Conservation (phyloP, 1,140 invertebrate genomes). For the Drosophila tropicalis region DNA sequence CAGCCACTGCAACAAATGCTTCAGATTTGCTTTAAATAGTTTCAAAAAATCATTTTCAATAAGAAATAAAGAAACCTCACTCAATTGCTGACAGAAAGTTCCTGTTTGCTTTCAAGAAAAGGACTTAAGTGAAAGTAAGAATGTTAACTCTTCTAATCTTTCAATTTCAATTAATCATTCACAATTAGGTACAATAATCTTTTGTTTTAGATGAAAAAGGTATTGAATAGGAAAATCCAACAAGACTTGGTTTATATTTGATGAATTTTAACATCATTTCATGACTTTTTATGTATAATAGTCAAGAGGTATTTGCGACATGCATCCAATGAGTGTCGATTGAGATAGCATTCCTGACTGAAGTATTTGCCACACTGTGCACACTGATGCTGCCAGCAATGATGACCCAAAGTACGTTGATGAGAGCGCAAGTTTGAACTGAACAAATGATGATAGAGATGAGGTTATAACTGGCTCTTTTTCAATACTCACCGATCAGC, state of each 20-base stretch:
- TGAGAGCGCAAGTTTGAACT: constrained; percentile 89
- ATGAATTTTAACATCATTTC: not conserved
- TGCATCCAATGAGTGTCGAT: constrained; percentile 88
- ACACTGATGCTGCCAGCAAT: constrained; percentile 88
- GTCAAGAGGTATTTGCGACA: constrained; percentile 85
- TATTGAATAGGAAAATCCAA: not conserved
- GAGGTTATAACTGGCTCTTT: not conserved
- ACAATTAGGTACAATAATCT: too few species aligned
- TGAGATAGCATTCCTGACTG: constrained; percentile 89
- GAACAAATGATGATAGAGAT: constrained; percentile 22
- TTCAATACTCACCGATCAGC: constrained; percentile 86
- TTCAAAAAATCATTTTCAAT: not conserved
- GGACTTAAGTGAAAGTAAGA: too few species aligned
- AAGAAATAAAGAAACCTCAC: too few species aligned
- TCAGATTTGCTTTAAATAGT: not conserved
- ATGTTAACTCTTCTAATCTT: too few species aligned
- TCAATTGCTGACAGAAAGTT: too few species aligned
- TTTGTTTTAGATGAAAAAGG: too few species aligned
- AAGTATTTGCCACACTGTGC: constrained; percentile 88
- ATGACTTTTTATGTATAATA: constrained; percentile 31
- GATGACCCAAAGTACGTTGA: constrained; percentile 88
- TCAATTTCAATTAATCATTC: too few species aligned
- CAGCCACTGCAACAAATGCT: not conserved
- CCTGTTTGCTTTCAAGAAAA: too few species aligned
- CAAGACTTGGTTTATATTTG: too few species aligned